These are phyloP conservation scores for Drosophila serrata DNA, from an alignment of 1,140 invertebrate genomes.

Conservation along the genomic window DNA sequence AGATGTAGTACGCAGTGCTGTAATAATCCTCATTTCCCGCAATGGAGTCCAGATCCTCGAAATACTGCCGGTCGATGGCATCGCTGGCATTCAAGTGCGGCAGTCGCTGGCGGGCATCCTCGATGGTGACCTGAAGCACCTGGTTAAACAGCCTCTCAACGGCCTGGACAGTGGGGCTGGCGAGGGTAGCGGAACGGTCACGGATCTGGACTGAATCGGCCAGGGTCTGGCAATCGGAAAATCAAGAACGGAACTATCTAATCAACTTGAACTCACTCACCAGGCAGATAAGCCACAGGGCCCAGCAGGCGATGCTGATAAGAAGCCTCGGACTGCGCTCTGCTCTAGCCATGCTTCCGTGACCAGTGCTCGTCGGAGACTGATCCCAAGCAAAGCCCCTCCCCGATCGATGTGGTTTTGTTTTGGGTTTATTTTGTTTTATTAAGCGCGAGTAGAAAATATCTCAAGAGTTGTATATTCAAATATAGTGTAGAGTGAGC, in stretches of 20 bases:
- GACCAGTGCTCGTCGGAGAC: conserved; percentile 33
- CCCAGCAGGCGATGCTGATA: conserved; percentile 37
- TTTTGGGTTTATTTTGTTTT: conserved; percentile 62
- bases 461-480: conserved; percentile 37
- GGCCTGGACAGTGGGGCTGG: conserved; percentile 6
- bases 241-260: conserved; percentile 12
- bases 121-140: conserved; percentile 47
- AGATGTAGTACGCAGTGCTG: conserved; percentile 61
- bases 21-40: conserved; percentile 50
- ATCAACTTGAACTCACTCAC: conserved; percentile 28
- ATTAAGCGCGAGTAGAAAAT: conserved; percentile 65
- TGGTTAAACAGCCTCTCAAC: conserved; percentile 62
- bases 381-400: conserved; percentile 19
- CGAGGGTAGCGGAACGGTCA: background rate
- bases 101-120: conserved; percentile 26
- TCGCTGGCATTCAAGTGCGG: conserved; percentile 40
- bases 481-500: conserved; percentile 59
- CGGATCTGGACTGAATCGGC: conserved; percentile 7
- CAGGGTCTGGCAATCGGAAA: conserved; percentile 24
- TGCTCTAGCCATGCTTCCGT: conserved; percentile 42
- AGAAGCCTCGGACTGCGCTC: conserved; percentile 22
- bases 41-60: conserved; percentile 48
- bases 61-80: conserved; percentile 59
- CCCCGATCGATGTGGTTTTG: conserved; percentile 15
- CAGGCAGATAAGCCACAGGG: conserved; percentile 28